Conservation (phyloP, 2,888 invertebrate genomes). For the Nymphalis polychloros region DNA sequence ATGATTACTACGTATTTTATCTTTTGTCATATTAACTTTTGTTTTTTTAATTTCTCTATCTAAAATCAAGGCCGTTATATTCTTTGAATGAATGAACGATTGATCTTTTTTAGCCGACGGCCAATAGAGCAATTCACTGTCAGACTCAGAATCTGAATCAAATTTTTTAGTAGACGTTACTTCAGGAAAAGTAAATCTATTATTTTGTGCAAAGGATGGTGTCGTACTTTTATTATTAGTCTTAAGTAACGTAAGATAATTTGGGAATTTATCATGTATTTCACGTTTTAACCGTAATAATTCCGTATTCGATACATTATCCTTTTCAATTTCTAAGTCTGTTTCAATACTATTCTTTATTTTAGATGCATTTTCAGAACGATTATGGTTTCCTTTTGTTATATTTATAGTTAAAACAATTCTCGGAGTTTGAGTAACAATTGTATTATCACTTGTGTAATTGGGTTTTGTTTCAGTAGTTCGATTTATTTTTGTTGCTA, state of each 20-base stretch:
- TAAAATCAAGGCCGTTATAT: constrained; percentile 63
- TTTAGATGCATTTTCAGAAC: constrained; percentile 47
- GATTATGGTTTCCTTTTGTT: constrained; percentile 49
- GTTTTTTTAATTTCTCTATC: constrained; percentile 64
- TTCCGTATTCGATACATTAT: constrained; percentile 45
- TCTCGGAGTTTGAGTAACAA: constrained; percentile 35
- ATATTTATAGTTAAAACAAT: constrained; percentile 57
- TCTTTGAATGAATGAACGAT: constrained; percentile 45
- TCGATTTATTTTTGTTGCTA: constrained; percentile 30
- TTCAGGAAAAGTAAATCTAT: constrained; percentile 2
- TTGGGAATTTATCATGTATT: constrained; percentile 19
- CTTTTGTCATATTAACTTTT: constrained; percentile 62
- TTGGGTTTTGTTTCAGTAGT: constrained; percentile 24
- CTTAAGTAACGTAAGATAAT: constrained; percentile 11
- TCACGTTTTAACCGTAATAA: constrained; percentile 53
- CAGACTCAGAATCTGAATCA: constrained; percentile 52
- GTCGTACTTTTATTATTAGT: constrained; percentile 7
- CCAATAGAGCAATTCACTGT: constrained; percentile 67
- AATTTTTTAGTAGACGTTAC: constrained; percentile 44
- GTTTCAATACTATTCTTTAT: constrained; percentile 64
- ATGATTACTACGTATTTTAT: constrained; percentile 57
- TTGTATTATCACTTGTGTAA: constrained; percentile 43
- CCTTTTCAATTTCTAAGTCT: constrained; percentile 46
- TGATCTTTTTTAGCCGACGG: constrained; percentile 50
- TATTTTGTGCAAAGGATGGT: not conserved